Percentiles rank a stretch among this genome's conserved stretches.
These are phyloP conservation scores for Cotesia typhae DNA, from an alignment of 1,140 invertebrate species.

Conservation along the genomic window DNA sequence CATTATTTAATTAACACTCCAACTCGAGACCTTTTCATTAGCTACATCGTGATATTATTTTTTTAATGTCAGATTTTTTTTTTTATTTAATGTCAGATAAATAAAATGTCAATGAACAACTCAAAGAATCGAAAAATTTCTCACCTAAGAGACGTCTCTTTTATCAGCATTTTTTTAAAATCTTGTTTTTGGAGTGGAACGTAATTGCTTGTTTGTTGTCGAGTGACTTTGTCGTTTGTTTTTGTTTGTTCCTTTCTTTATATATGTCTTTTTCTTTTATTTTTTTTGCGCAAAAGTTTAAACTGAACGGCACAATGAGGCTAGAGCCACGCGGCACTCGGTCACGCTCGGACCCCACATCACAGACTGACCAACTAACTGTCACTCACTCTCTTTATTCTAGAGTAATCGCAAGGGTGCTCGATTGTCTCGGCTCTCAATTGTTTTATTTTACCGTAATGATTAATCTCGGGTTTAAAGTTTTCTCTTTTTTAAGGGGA, in stretches of 20 bases:
- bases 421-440: neutral
- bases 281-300: constrained; percentile 24
- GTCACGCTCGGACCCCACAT: constrained; percentile 55
- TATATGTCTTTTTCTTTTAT: constrained; percentile 30
- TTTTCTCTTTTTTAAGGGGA: too few relatives aligned
- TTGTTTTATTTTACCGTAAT: neutral
- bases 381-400: constrained; percentile 22
- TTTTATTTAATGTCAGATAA: neutral
- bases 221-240: constrained; percentile 31
- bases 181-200: too few relatives aligned
- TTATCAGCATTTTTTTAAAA: constrained; percentile 55
- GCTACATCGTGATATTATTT: neutral
- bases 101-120: neutral
- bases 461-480: too few relatives aligned
- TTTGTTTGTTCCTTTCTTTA: too few relatives aligned
- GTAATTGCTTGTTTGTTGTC: too few relatives aligned
- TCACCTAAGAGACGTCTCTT: constrained; percentile 62
- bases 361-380: constrained; percentile 58
- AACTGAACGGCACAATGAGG: constrained; percentile 53
- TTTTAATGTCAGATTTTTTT: neutral
- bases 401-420: neutral
- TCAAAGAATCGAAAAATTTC: neutral
- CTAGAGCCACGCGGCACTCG: neutral
- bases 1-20: neutral
- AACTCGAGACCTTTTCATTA: neutral